A percentile compares a stretch with the other conserved stretches of the same genome.
Conservation (phyloP, 2,797 vertebrate genomes). For the Pseudomugil gertrudae region DNA sequence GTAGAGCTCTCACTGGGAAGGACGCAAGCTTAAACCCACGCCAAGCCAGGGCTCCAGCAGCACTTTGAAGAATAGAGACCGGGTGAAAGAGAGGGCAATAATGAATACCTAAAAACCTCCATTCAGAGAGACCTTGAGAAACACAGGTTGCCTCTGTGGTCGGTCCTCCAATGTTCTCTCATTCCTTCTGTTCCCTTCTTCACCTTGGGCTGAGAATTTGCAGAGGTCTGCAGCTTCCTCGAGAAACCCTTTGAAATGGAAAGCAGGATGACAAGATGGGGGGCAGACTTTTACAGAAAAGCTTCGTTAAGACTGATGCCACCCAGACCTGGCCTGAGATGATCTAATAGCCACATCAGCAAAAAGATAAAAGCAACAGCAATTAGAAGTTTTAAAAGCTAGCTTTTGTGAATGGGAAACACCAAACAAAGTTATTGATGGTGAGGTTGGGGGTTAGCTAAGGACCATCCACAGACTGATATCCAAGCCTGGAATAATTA, state of each 20-base stretch:
- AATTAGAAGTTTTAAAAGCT: slow-evolving; percentile 76
- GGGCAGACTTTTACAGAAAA: slow-evolving; percentile 62
- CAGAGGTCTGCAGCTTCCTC: slow-evolving; percentile 74
- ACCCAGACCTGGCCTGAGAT: slow-evolving; percentile 74
- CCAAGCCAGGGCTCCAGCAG: slow-evolving; percentile 68
- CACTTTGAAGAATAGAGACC: slow-evolving; percentile 66
- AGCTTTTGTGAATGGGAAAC: slow-evolving; percentile 68
- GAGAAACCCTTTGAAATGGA: slow-evolving; percentile 59
- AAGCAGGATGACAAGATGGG: slow-evolving; percentile 46
- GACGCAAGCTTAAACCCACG: slow-evolving; percentile 73
- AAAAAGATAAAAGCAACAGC: slow-evolving; percentile 74
- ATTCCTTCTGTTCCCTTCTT: slow-evolving; percentile 65
- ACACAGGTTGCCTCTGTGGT: slow-evolving; percentile 69
- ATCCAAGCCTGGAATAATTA: slow-evolving; percentile 78
- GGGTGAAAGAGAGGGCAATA: slow-evolving; percentile 72
- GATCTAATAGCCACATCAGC: slow-evolving; percentile 83
- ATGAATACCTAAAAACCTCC: slow-evolving; percentile 78
- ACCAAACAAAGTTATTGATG: slow-evolving; percentile 79
- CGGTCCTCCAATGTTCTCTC: slow-evolving; percentile 59
- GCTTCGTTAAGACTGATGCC: slow-evolving; percentile 76
- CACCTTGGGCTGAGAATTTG: slow-evolving; percentile 71
- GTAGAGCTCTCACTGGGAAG: slow-evolving; percentile 63
- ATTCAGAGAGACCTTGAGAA: slow-evolving; percentile 75
- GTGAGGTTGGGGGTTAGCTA: slow-evolving; percentile 66
- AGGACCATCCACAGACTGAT: slow-evolving; percentile 75